These are phyloP conservation scores for Noctua comes DNA, from an alignment of 2,888 invertebrate species.

Conservation along the genomic window DNA sequence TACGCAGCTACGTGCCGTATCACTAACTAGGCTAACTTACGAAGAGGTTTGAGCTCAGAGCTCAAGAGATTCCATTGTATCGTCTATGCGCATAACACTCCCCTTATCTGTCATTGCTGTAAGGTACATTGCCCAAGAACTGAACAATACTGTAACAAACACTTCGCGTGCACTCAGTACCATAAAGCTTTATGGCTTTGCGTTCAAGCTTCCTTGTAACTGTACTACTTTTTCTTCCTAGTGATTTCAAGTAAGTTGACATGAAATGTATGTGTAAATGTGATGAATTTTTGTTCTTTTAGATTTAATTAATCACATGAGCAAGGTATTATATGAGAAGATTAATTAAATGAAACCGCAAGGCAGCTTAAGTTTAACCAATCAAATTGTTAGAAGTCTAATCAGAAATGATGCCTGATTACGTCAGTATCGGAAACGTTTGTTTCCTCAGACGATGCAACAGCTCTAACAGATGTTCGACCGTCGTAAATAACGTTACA, in stretches of 20 bases:
- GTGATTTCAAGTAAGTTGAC: constrained; percentile 2
- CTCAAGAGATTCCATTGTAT: constrained; percentile 77
- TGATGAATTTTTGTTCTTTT: background rate
- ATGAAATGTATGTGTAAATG: background rate
- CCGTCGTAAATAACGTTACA: constrained; percentile 70
- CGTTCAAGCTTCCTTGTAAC: constrained; percentile 57
- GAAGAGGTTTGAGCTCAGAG: constrained; percentile 69
- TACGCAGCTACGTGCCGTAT: constrained; percentile 45
- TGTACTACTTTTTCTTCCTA: constrained; percentile 26
- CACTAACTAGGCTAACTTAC: constrained; percentile 48
- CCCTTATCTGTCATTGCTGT: constrained; percentile 88
- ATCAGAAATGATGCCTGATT: constrained; percentile 31
- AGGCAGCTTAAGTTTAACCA: background rate
- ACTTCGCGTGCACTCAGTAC: constrained; percentile 75
- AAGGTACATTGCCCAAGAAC: constrained; percentile 80
- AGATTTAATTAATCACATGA: background rate
- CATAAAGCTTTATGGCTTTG: constrained; percentile 69
- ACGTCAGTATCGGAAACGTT: constrained; percentile 43
- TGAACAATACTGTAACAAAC: constrained; percentile 82
- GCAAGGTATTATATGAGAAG: background rate
- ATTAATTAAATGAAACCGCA: constrained; percentile 1
- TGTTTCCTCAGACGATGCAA: constrained; percentile 55
- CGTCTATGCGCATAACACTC: constrained; percentile 80
- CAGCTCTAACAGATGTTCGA: constrained; percentile 68
- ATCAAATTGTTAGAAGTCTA: constrained; percentile 5